A percentile compares a stretch with the other conserved stretches of the same genome.
Conservation (phyloP, 2,113 vertebrate species). For the Dicaeum eximium region DNA sequence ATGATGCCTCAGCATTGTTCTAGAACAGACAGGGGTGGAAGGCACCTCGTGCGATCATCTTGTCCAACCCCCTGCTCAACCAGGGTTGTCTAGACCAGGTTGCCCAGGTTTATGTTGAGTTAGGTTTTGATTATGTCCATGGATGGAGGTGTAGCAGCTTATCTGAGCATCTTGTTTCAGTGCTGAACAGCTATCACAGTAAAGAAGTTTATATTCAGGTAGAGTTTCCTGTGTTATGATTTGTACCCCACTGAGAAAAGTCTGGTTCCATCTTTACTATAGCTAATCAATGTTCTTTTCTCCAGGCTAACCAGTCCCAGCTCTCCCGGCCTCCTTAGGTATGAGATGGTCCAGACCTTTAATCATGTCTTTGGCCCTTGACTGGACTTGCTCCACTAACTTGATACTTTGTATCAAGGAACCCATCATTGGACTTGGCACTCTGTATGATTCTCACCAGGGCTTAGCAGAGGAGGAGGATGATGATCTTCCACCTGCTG, state of each 20-base stretch:
- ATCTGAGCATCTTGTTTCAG: not conserved
- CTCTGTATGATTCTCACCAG: not conserved
- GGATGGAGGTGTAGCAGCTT: not conserved
- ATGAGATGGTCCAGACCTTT: not conserved
- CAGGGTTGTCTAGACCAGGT: not conserved
- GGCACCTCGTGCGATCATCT: not conserved
- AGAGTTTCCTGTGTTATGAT: not conserved
- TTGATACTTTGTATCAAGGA: not conserved
- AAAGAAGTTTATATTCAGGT: not conserved
- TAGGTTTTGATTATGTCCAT: not conserved
- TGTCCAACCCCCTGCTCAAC: rapidly evolving
- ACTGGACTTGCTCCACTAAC: not conserved
- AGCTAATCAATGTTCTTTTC: not conserved
- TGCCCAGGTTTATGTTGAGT: not conserved
- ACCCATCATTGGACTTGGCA: not conserved
- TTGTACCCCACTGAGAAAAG: not conserved
- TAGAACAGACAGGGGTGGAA: not conserved
- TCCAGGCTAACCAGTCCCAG: not conserved
- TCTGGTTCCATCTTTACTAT: not conserved
- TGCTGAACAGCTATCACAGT: not conserved
- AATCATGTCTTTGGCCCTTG: not conserved
- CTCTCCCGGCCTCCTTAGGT: not conserved
- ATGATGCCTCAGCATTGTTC: not conserved
- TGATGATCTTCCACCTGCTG: not conserved
- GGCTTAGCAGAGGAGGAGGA: not conserved